A percentile compares a stretch with the other conserved stretches of the same genome.
These are phyloP conservation scores for Tryphoninae sp. DNA, from an alignment of 2,888 invertebrate species.

Conservation along the genomic window DNA sequence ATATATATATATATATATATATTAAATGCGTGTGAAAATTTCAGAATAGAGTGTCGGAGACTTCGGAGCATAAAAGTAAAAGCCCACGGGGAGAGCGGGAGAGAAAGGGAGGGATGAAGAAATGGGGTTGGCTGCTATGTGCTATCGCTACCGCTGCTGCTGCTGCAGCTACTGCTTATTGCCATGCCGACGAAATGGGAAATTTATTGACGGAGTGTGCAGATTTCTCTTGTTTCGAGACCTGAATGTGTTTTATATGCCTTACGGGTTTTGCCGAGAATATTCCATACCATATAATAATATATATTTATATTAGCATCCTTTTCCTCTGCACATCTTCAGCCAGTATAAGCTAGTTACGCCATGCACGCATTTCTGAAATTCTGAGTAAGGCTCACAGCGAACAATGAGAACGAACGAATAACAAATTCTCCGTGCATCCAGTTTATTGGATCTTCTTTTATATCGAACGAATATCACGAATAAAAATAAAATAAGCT, in stretches of 20 bases:
- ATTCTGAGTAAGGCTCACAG: no score
- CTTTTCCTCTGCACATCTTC: neutral
- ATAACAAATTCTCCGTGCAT: neutral
- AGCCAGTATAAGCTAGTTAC: neutral
- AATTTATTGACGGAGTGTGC: conserved; percentile 71
- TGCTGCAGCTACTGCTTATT: conserved; percentile 43
- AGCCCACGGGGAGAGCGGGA: conserved; percentile 4
- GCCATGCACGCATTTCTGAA: neutral
- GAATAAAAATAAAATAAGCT: neutral
- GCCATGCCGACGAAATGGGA: conserved; percentile 65
- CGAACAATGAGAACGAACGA: neutral
- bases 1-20: conserved; percentile 22
- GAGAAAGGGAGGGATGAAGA: conserved; percentile 3
- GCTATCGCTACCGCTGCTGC: neutral
- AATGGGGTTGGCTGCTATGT: neutral
- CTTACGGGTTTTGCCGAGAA: conserved; percentile 16
- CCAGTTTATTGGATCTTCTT: neutral
- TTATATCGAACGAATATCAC: neutral
- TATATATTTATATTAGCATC: neutral
- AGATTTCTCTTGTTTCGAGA: conserved; percentile 61
- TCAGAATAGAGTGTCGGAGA: conserved; percentile 65
- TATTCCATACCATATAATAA: neutral
- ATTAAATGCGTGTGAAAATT: conserved; percentile 63
- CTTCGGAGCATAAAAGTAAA: conserved; percentile 29
- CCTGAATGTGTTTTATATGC: conserved; percentile 50